phyloP scores from a whole-genome alignment of 1,140 invertebrate species.

The Lordiphosa clarofinis region DNA sequence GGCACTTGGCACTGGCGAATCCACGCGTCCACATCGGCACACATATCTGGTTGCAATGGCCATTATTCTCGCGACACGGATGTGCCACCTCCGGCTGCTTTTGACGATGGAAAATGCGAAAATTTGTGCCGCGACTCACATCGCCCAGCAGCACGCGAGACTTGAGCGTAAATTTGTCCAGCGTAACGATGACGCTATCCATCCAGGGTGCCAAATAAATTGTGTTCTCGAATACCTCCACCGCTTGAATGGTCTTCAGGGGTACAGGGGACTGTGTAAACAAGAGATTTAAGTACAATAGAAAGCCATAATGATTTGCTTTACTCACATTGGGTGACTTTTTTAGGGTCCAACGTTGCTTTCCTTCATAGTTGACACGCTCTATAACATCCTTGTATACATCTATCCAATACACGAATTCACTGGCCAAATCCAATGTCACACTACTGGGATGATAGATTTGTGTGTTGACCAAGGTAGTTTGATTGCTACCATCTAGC shows the following conservation, averaged over 20 bases:
- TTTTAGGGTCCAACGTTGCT: conserved; percentile 84
- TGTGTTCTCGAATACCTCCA: conserved; percentile 86
- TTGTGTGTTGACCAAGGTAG: conserved; percentile 82
- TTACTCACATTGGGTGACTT: conserved; percentile 81
- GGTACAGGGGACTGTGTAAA: conserved; percentile 83
- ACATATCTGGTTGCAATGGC: conserved; percentile 89
- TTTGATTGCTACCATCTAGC: conserved; percentile 83
- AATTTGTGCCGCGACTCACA: conserved; percentile 81
- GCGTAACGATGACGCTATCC: conserved; percentile 82
- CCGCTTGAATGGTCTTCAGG: conserved; percentile 82
- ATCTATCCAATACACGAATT: conserved; percentile 90
- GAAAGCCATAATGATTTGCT: conserved; percentile 1
- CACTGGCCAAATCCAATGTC: conserved; percentile 86
- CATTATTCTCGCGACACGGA: conserved; percentile 87
- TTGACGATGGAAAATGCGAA: conserved; percentile 87
- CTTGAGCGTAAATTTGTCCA: conserved; percentile 82
- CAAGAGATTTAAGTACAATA: conserved; percentile 13
- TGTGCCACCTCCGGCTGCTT: conserved; percentile 87
- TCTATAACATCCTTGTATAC: conserved; percentile 88
- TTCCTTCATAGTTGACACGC: conserved; percentile 86
- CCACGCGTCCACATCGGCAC: conserved; percentile 82
- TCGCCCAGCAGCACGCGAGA: conserved; percentile 53
- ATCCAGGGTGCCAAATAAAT: conserved; percentile 86
- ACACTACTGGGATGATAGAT: conserved; percentile 88
- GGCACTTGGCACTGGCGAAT: conserved; percentile 83